Evolutionary conservation across 2,797 vertebrate species (phyloP), one percentile per base, ranked within the genome.

Genomic region (Pipistrellus nathusii): DNA sequence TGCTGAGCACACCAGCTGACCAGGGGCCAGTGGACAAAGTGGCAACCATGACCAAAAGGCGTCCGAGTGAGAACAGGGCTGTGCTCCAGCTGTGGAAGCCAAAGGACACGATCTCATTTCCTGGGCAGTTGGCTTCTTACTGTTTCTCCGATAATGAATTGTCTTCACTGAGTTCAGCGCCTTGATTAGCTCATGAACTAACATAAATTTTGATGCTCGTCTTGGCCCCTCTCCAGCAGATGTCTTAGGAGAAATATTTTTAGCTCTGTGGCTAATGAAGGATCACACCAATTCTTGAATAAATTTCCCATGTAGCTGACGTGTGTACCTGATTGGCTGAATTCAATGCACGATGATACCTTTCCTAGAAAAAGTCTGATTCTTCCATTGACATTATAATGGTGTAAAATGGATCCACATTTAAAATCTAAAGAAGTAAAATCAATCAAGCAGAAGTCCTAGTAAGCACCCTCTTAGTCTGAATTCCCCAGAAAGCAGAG

Each of bases 221-320:
- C 77, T 92, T 94, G 91, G 88, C 18, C 20, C 8, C 27, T 83
- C 15, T 71, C 84, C 75, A 86, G n/a, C 25, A 76, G 72, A 73
- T 85, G 20, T 87, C 92, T 90, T 68, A 41, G 46, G 68, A 88
- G 81, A 94, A 90, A 38, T 55, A 17, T 35, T 93, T 95, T 82
- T 51, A 88, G 59, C 35, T 93, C 69, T 41, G 32, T 41, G 53
- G 41, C 86, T 94, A 78, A 82, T 14, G 53, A 62, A 84, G 64
- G 91, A 57, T 88, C 73, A 51, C n/a, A 55, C n/a, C 57, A 51
- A 90, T 94, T 92, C 88, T 71, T 87, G 44, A 95, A 95, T 90
- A 92, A 84, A 96, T 84, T 66, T 53, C 35, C 62, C 55, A 25
- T 30, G 2, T 41, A 38, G 59, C 57, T 71, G n/a, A 66, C 3